A percentile compares a stretch with the other conserved stretches of the same genome.
Conservation (phyloP, 23 tunicate genomes). For the Styela clava region DNA sequence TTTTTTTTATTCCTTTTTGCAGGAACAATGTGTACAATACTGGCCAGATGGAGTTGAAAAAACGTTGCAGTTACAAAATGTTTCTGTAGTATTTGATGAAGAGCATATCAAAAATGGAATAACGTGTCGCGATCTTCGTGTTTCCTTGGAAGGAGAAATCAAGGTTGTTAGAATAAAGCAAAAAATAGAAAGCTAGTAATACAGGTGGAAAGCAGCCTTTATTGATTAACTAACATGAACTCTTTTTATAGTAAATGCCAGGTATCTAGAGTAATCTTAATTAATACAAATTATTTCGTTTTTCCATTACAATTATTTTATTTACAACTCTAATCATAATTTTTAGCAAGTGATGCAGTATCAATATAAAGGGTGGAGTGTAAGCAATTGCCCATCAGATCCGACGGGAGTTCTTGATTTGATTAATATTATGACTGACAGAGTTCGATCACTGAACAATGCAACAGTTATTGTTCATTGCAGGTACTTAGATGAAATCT, state of each 20-base stretch:
- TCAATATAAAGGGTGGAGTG: neutral
- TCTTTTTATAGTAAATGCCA: no score
- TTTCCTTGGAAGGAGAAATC: no score
- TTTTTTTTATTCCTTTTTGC: no score
- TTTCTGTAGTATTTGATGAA: neutral
- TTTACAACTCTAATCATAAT: no score
- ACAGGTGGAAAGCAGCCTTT: no score
- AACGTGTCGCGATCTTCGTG: neutral
- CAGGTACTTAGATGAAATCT: no score
- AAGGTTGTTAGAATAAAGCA: no score
- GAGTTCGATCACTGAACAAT: neutral
- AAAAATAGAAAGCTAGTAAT: no score
- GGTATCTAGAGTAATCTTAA: no score
- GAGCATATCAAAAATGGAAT: neutral
- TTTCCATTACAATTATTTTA: no score
- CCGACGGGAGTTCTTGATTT: slow-evolving; percentile 1
- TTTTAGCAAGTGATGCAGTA: slow-evolving; percentile 12
- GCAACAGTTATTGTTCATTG: neutral
- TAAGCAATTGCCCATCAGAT: neutral
- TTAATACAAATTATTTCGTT: no score
- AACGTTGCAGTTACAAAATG: neutral
- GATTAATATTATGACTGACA: neutral
- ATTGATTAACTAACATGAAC: no score
- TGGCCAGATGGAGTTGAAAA: neutral
- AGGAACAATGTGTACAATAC: slow-evolving; percentile 6